phyloP scores from a whole-genome alignment of 2,888 invertebrate genomes.

The Pristionchus maxplancki region DNA sequence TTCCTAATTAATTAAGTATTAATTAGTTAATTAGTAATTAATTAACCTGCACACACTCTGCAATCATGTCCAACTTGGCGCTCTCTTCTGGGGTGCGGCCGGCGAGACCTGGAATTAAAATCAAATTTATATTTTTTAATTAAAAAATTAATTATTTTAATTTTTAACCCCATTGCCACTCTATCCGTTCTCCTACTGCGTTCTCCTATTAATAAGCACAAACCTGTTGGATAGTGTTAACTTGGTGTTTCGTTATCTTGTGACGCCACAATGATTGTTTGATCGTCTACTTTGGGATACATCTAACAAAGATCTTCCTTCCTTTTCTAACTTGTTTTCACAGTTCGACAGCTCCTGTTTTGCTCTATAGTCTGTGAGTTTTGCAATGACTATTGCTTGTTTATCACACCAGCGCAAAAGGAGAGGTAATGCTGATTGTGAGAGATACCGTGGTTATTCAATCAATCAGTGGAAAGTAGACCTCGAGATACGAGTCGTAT shows the following conservation, averaged over 20 bases:
- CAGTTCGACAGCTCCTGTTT: neutral
- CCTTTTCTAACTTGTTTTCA: neutral
- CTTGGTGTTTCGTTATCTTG: neutral
- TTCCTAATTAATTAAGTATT: neutral
- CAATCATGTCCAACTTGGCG: slow-evolving; percentile 71
- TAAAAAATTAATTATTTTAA: too few species aligned
- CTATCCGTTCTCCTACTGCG: neutral
- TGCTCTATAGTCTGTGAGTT: neutral
- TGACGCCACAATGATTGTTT: neutral
- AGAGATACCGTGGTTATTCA: too few species aligned
- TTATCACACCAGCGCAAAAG: neutral
- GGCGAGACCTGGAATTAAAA: slow-evolving; percentile 58
- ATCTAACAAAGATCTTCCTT: neutral
- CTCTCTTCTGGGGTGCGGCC: slow-evolving; percentile 65
- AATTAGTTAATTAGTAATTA: neutral
- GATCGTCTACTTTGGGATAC: neutral
- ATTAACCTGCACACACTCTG: slow-evolving; percentile 64
- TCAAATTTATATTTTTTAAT: too few species aligned
- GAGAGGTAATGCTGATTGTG: neutral
- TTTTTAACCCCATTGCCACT: too few species aligned
- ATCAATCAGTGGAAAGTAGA: too few species aligned
- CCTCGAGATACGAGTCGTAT: too few species aligned
- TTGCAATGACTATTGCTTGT: neutral
- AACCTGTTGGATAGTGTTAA: too few species aligned
- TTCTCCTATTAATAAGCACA: too few species aligned